Conservation (phyloP, 2,113 vertebrate species). For the Dasyprocta punctata region DNA sequence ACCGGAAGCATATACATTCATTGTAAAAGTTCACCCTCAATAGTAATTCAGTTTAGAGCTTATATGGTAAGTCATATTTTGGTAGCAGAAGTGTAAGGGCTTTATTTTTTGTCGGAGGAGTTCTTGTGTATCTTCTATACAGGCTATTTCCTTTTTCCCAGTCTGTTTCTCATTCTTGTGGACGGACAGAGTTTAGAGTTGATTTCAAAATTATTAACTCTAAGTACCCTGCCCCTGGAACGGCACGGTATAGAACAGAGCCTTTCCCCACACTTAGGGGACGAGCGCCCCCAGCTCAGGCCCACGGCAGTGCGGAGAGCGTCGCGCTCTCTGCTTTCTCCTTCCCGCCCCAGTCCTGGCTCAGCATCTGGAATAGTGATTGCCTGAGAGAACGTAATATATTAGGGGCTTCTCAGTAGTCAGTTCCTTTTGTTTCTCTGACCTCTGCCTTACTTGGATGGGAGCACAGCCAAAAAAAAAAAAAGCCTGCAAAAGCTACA, state of each 20-base stretch:
- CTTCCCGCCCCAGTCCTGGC: not conserved
- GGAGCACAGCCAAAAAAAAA: constrained; percentile 64
- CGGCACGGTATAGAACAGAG: not conserved
- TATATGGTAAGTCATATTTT: not conserved
- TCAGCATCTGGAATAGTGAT: constrained; percentile 47
- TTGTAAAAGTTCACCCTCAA: not conserved
- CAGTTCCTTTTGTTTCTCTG: constrained; percentile 80
- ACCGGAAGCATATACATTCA: not conserved
- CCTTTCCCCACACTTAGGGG: not conserved
- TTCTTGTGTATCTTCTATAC: not conserved
- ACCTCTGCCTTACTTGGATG: constrained; percentile 84
- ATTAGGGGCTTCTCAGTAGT: not conserved
- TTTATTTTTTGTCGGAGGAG: not conserved
- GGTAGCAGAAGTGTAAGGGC: not conserved
- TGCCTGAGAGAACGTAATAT: constrained; percentile 13
- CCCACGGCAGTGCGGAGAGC: too few species aligned
- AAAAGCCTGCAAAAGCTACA: not conserved
- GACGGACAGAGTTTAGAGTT: constrained; percentile 28
- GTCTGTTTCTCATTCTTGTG: constrained; percentile 33
- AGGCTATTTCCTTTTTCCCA: constrained; percentile 58
- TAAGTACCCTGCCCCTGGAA: not conserved
- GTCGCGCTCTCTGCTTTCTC: not conserved
- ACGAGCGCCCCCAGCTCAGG: not conserved
- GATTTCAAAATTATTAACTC: constrained; percentile 22
- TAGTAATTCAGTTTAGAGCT: not conserved